Percentiles rank a stretch among this genome's conserved stretches.
phyloP scores from a whole-genome alignment of 2,888 invertebrate species.

The Tetramorium bicarinatum region DNA sequence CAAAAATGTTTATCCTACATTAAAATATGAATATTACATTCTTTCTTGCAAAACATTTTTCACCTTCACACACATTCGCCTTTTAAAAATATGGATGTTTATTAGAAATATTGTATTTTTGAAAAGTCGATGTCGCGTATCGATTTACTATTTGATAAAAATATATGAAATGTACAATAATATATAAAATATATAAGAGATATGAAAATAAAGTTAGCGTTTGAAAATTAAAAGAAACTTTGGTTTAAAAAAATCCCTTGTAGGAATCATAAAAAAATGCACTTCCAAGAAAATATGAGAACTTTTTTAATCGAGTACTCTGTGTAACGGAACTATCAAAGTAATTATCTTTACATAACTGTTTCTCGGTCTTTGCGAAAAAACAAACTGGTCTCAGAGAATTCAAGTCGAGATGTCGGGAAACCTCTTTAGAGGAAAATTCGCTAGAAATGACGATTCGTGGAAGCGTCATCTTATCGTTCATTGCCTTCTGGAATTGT shows the following conservation, averaged over 20 bases:
- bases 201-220: not conserved
- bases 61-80: too few species aligned
- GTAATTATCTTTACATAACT: constrained; percentile 17
- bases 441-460: not conserved
- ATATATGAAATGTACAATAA: too few species aligned
- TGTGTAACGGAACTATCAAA: not conserved
- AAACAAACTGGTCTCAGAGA: not conserved
- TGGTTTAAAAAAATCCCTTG: not conserved
- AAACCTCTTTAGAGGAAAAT: not conserved
- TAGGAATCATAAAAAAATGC: not conserved
- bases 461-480: constrained; percentile 20
- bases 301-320: not conserved
- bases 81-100: not conserved
- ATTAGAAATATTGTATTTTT: not conserved
- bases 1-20: not conserved
- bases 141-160: not conserved
- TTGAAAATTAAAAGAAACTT: not conserved
- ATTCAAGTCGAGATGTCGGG: not conserved
- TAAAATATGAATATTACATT: constrained; percentile 9
- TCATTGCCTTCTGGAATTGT: constrained; percentile 7
- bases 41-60: not conserved
- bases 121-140: not conserved
- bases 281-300: not conserved
- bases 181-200: not conserved
- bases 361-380: not conserved